Conservation (phyloP, 2,888 invertebrate genomes). For the Zhengitettix transpicula region DNA sequence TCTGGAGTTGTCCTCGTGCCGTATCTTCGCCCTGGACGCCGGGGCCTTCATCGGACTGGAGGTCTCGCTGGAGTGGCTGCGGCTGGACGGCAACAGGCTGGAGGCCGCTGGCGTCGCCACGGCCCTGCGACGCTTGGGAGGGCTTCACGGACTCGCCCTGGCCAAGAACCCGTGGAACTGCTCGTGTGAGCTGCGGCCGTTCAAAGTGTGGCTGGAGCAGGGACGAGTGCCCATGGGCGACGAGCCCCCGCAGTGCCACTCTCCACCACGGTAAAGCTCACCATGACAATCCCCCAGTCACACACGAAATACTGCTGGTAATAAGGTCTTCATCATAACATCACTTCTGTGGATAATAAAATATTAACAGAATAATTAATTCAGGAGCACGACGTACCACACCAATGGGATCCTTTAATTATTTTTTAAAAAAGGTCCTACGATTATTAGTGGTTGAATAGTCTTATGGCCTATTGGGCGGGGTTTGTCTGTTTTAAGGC, state of each 20-base stretch:
- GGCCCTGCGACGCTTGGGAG: constrained; percentile 47
- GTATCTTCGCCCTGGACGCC: constrained; percentile 46
- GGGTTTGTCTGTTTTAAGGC: too few relatives aligned
- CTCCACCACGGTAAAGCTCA: too few relatives aligned
- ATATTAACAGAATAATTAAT: too few relatives aligned
- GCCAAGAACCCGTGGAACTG: constrained; percentile 74
- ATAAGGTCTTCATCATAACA: too few relatives aligned
- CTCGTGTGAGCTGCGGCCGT: constrained; percentile 53
- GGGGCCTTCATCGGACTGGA: constrained; percentile 57
- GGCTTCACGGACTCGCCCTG: constrained; percentile 56
- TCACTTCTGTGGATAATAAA: too few relatives aligned
- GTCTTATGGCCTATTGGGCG: too few relatives aligned
- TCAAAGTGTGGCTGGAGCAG: constrained; percentile 62
- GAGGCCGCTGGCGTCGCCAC: constrained; percentile 43
- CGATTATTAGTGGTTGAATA: too few relatives aligned
- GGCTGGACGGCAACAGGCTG: constrained; percentile 57
- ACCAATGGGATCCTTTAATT: too few relatives aligned
- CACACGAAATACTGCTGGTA: too few relatives aligned
- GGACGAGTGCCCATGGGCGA: constrained; percentile 57
- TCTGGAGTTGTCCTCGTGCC: constrained; percentile 57
- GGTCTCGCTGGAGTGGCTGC: constrained; percentile 35
- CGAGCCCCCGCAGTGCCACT: constrained; percentile 50
- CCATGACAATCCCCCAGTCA: too few relatives aligned
- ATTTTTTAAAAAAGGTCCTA: too few relatives aligned
- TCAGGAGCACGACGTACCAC: too few relatives aligned